Base-by-base conservation (phyloP, 2,888 invertebrate genomes). In the Syrphus vitripennis region DNA sequence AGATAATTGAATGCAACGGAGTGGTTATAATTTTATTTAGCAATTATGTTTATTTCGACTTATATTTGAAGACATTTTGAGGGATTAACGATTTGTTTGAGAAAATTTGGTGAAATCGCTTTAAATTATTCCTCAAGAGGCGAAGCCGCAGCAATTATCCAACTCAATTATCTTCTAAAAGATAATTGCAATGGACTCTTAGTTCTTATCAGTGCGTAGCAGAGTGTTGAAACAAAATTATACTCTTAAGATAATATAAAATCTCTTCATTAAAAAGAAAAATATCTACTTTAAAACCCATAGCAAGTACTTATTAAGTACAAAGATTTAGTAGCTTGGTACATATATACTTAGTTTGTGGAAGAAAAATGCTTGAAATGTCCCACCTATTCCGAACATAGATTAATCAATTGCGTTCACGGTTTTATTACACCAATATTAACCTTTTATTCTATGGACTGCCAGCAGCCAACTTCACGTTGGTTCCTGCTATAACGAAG, bases 21-120 rank as follows among this genome's bases (percentile, higher is more conserved):
- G 74, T 78, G 74, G 70, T 65, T 78, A 75, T 78, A 82, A 82
- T 87, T 87, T 82, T 78, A 82, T 87, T 83, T 75, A 71, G 42
- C 37, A 81, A 83, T 87, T 83, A 87, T 69, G 74, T 69, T 81
- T 61, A 84, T 81, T 72, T 67, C 65, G 37, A 76, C 63, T 77
- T 78, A 78, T 63, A 78, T 76, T 84, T 81, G 63, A 77, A 14
- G 67, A 70, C 72, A 29, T 76, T 59, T 77, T 55, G 63, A 72
- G 61, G 69, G 65, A 86, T 86, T 86, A 69, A 72, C 48, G 67
- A 77, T 70, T 67, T 53, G 37, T 53, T 72, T 76, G 37, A 14
- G 14, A 57, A 19, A 45, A 67, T 78, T 70, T 53, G 10, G 12
- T 24, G 14, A 16, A 19, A 45, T 34, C 19, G 34, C 37, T 34